These are phyloP conservation scores for Rhyzopertha dominica DNA, from an alignment of 1,140 invertebrate genomes.

Conservation along the genomic window DNA sequence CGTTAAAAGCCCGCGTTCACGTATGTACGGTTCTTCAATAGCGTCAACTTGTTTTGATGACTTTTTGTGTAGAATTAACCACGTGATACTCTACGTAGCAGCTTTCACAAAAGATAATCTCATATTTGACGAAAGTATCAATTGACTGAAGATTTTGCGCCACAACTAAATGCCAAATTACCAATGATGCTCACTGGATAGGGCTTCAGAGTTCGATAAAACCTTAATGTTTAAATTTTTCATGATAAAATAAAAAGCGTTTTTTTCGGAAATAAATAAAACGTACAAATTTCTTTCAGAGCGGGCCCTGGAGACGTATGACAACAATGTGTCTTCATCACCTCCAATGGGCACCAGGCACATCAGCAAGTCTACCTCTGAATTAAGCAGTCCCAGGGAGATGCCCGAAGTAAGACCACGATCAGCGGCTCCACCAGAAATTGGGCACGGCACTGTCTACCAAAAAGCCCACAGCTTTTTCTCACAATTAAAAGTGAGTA, in stretches of 20 bases:
- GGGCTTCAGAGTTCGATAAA: not conserved
- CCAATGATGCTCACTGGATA: too few species aligned
- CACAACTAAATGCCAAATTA: not conserved
- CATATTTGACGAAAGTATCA: too few species aligned
- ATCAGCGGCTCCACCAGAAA: constrained; percentile 46
- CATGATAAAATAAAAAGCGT: not conserved
- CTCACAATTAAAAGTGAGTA: constrained; percentile 55
- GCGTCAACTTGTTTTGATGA: too few species aligned
- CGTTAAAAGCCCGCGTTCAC: too few species aligned
- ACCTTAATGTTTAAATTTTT: not conserved
- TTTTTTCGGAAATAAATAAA: not conserved
- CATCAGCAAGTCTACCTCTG: constrained; percentile 54
- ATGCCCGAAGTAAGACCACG: constrained; percentile 46
- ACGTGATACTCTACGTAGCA: too few species aligned
- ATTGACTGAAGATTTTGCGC: not conserved
- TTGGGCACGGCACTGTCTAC: constrained; percentile 52
- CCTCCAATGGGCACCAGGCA: constrained; percentile 38
- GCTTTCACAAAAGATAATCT: too few species aligned
- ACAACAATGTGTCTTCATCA: constrained; percentile 27
- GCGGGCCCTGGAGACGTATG: constrained; percentile 38
- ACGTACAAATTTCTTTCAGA: constrained; percentile 42
- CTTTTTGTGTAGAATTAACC: too few species aligned
- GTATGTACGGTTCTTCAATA: too few species aligned
- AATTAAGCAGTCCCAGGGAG: constrained; percentile 46
- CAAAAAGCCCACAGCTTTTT: constrained; percentile 69